Evolutionary conservation across 2,888 invertebrate genomes (phyloP), one percentile per base, ranked within the genome.

Genomic region (Andricus curvator): DNA sequence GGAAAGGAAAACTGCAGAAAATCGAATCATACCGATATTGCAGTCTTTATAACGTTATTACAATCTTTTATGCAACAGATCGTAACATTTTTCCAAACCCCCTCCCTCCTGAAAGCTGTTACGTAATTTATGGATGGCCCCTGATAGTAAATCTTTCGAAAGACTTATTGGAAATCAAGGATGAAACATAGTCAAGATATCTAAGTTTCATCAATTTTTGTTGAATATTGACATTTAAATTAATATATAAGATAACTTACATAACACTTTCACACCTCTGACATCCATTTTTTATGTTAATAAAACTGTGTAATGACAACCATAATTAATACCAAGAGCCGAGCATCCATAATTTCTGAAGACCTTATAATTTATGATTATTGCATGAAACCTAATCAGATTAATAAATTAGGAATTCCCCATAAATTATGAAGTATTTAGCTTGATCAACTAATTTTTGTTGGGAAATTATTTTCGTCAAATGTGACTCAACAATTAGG

Each of bases 401-500:
- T 17, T 70, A 29, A 51, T 70, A 70, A 51, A 51, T 70, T 29
- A 25, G 20, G 68, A 68, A 68, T 44, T 48, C 48, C 8, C 6
- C 13, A 41, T 17, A 29, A 48, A 68, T 68, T 68, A 68, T 68
- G 0, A 15, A 4, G 15, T 37, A 6, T 37, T 6, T 44, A 5
- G 44, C 68, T 17, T 68, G 20, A 15, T 44, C 29, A 17, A 8
- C 15, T 5, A 15, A 48, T 68, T 68, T 44, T 9, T 67, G n/a
- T 22, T n/a, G 9, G 20, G 8, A 66, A 41, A 13, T 68, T 68
- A 37, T n/a, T 66, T 68, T 48, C 44, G 68, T 29, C 68, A 68
- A 68, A 25, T 48, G 48, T 25, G 48, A 68, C n/a, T 68, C 68
- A 25, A 68, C 68, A 25, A 68, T 25, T 44, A 48, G 68, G 68